Percentiles rank a stretch among this genome's conserved stretches.
These are phyloP conservation scores for Drosophila fulvimacula DNA, from an alignment of 2,888 invertebrate genomes.

Conservation along the genomic window DNA sequence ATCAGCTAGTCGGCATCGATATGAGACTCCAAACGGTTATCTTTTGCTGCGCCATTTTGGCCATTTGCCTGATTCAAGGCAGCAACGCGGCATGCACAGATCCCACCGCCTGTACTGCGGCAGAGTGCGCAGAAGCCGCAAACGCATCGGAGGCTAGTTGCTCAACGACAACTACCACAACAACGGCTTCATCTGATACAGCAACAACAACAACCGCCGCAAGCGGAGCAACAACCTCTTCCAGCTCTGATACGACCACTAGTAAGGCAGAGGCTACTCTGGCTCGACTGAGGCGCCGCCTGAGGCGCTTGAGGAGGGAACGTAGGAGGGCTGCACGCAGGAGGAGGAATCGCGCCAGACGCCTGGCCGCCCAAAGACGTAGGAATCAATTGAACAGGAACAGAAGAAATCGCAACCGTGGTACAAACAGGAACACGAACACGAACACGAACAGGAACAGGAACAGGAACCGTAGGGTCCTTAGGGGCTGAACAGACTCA, in stretches of 20 bases:
- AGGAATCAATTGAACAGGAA: neutral
- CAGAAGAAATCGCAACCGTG: neutral
- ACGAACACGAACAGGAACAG: neutral
- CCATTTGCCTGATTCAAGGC: constrained; percentile 5
- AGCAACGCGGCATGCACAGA: constrained; percentile 1
- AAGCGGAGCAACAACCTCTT: too few species aligned
- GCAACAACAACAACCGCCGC: neutral
- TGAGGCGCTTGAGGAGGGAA: neutral
- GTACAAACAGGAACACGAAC: neutral
- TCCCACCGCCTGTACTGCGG: neutral
- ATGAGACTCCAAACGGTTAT: constrained; percentile 33
- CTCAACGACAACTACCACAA: neutral
- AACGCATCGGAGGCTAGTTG: constrained; percentile 10
- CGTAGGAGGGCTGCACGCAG: neutral
- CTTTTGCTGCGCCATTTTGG: constrained; percentile 27
- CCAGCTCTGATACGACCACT: neutral
- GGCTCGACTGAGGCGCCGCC: neutral
- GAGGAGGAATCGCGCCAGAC: neutral
- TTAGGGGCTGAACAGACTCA: neutral
- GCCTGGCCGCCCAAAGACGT: neutral
- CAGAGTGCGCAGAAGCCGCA: neutral
- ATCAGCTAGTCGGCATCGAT: neutral
- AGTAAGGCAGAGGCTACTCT: neutral
- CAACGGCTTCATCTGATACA: neutral
- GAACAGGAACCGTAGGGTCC: too few species aligned